Evolutionary conservation across 2,888 invertebrate genomes (phyloP), one percentile per base, ranked within the genome.

Genomic region (Caenorhabditis afra): DNA sequence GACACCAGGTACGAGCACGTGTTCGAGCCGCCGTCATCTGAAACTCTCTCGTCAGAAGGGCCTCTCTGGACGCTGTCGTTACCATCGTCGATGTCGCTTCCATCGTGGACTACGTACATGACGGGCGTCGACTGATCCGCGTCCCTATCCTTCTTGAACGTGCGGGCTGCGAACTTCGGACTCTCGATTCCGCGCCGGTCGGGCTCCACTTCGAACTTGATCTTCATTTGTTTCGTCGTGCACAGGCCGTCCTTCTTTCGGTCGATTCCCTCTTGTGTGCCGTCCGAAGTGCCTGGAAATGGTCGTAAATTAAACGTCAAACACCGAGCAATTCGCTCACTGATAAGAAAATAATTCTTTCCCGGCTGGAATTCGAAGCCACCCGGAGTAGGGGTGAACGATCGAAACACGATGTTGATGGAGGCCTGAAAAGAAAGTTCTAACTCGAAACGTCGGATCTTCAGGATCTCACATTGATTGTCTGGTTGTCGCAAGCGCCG

Each of bases 321-420:
- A n/a, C n/a, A n/a, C n/a, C n/a, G n/a, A n/a, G n/a, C n/a, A n/a
- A n/a, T n/a, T n/a, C n/a, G 18, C 87, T 81, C 57, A 89, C 90
- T 84, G 23, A 89, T 90, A 50, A 90, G 81, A 58, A 86, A 88
- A 76, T 90, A 90, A 8, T 71, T 87, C 11, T 85, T 77, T 5
- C 89, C 89, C n/a, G 89, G 86, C 44, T 81, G 75, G 59, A 89
- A 90, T 59, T 89, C 87, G 45, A 89, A 81, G 37, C 87, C 89
- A 3, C 87, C 86, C 2, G 90, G 90, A 22, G 88, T 67, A 0
- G 90, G 90, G 8, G 89, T 88, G 68, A 89, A 87, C 47, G 87
- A 86, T 52, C 90, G 82, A 66, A 90, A 90, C 18, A 90, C 90
- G 22, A 90, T 76, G 61, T 84, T 86, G 49, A 90, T 87, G 14